Evolutionary conservation across 2,113 vertebrate species (phyloP), one percentile per base, ranked within the genome.

Genomic region (Ictalurus furcatus): DNA sequence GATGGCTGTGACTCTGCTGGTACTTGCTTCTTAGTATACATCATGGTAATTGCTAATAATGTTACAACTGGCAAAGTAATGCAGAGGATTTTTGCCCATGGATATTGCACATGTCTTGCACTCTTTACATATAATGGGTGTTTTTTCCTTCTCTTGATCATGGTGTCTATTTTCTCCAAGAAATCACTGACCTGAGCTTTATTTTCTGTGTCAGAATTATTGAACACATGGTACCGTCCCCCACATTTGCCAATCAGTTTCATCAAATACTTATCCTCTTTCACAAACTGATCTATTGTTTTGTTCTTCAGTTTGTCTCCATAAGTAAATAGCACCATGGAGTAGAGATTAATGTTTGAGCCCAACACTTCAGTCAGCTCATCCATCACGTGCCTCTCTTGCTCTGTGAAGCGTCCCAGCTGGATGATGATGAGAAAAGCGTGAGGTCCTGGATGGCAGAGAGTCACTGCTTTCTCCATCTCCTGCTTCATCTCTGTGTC

Each of bases 271-370:
- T 23, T 79, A 78, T 86, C 84, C 9, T 89, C 52, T n/a, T n/a
- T 80, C 44, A 89, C 52, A 86, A 89, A 91, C 54, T 79, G 80
- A 37, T 87, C 69, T 85, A 87, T 61, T 19, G n/a, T 84, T 87
- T 89, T 89, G 37, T 63, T 87, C n/a, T 84, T 84, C 12, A 89
- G 87, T 58, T 88, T 88, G 52, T 91, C 88, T 71, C 84, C 84
- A 71, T 89, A 86, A 48, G 91, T 91, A 78, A 92, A 91, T 1
- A 92, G 80, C n/a, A 91, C 74, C 81, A 91, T 87, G n/a, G 81
- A 69, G 84, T 89, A 90, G 1, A 23, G 37, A 56, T 85, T 37
- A 19, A 89, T 52, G 73, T 85, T 52, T 40, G 83, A 61, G 7
- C 85, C 85, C 58, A 90, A 89, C 6, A 85, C 19, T 67, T 86